phyloP scores from a whole-genome alignment of 2,888 invertebrate genomes.

The Tenthredo distinguenda region DNA sequence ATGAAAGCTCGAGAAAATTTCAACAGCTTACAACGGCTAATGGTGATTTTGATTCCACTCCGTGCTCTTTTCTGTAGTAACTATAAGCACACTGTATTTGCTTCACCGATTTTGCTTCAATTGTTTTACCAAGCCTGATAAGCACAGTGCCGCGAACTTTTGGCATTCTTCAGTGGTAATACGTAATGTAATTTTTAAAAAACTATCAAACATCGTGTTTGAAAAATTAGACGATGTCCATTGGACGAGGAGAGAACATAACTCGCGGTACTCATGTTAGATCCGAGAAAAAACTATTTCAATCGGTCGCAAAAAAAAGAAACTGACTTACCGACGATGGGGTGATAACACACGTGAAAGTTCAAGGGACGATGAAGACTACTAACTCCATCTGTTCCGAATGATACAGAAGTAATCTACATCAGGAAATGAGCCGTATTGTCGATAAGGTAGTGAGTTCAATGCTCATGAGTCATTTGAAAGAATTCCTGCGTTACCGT shows the following conservation, averaged over 20 bases:
- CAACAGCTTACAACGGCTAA: constrained; percentile 47
- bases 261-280: neutral
- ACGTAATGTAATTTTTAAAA: neutral
- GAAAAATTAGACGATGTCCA: neutral
- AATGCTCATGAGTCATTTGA: neutral
- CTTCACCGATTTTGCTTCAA: neutral
- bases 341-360: neutral
- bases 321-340: neutral
- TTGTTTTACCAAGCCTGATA: neutral
- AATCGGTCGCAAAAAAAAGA: neutral
- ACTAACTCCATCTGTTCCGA: neutral
- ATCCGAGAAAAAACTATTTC: neutral
- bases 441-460: neutral
- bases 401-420: neutral
- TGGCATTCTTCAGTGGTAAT: neutral
- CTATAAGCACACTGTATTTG: neutral
- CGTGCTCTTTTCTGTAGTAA: neutral
- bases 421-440: neutral
- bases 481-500: neutral
- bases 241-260: neutral
- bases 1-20: constrained; percentile 49
- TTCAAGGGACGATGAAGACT: neutral
- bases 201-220: neutral
- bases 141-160: neutral
- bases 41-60: neutral